These are phyloP conservation scores for Brachypterus glaber DNA, from an alignment of 2,888 invertebrate genomes.

Conservation along the genomic window DNA sequence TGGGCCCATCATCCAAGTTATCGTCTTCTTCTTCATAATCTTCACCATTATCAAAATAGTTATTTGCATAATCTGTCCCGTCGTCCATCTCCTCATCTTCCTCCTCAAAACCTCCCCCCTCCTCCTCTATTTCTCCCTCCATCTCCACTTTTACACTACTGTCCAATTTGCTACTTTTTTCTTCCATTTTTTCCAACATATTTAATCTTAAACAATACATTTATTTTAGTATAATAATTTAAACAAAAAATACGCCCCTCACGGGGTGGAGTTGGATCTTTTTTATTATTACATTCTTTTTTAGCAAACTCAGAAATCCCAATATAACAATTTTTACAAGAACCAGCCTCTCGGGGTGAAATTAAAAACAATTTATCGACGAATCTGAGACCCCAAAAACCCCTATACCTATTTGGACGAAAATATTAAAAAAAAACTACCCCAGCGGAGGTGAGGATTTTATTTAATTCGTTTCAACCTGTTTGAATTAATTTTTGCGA, in stretches of 20 bases:
- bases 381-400: too few relatives aligned
- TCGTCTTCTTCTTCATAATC: constrained; percentile 81
- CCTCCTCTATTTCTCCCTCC: constrained; percentile 48
- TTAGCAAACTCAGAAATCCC: neutral
- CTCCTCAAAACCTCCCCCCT: constrained; percentile 51
- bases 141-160: constrained; percentile 41
- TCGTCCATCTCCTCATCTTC: constrained; percentile 83
- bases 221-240: too few relatives aligned
- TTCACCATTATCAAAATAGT: constrained; percentile 83
- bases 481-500: too few relatives aligned
- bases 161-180: constrained; percentile 38
- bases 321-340: too few relatives aligned
- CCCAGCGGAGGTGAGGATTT: constrained; percentile 4
- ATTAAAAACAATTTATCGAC: too few relatives aligned
- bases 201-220: constrained; percentile 30
- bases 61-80: constrained; percentile 79
- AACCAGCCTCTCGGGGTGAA: too few relatives aligned
- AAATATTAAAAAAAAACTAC: too few relatives aligned
- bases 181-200: constrained; percentile 56
- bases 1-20: constrained; percentile 73
- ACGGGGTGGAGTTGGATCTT: too few relatives aligned
- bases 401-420: too few relatives aligned
- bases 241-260: too few relatives aligned
- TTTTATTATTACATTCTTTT: too few relatives aligned
- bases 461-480: neutral